A percentile compares a stretch with the other conserved stretches of the same genome.
phyloP scores from a whole-genome alignment of 2,113 vertebrate species.

The Gallinago paraguaiae region DNA sequence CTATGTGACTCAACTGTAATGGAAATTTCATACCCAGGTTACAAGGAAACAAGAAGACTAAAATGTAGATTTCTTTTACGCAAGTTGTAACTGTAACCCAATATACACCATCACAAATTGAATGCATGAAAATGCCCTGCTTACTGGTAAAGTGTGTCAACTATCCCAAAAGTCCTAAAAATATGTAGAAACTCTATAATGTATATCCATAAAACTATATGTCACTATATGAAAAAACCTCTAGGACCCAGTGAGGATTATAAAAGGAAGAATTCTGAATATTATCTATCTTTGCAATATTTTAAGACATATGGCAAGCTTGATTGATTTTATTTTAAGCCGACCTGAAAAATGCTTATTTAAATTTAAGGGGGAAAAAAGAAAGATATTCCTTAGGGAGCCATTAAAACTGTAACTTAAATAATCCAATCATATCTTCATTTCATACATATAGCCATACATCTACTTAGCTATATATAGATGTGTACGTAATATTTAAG shows the following conservation, averaged over 20 bases:
- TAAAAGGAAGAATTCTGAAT: not conserved
- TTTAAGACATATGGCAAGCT: not conserved
- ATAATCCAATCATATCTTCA: not conserved
- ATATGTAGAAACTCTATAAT: not conserved
- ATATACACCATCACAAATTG: not conserved
- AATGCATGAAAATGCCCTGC: not conserved
- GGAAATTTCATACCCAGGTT: not conserved
- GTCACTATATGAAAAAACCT: not conserved
- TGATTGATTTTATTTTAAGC: slow-evolving; percentile 22
- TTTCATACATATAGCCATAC: not conserved
- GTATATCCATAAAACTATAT: not conserved
- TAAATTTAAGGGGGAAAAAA: not conserved
- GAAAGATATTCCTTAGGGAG: not conserved
- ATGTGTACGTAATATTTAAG: not conserved
- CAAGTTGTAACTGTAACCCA: not conserved
- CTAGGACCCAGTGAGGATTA: not conserved
- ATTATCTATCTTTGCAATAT: not conserved
- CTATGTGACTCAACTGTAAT: not conserved
- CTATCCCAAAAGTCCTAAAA: not conserved
- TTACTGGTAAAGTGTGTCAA: not conserved
- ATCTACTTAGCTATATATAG: not conserved
- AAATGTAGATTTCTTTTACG: not conserved
- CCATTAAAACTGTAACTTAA: slow-evolving; percentile 13
- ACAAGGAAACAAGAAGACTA: not conserved
- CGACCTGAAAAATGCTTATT: not conserved